Evolutionary conservation across 2,888 invertebrate species (phyloP).

Genomic region (Graphium colonna): DNA sequence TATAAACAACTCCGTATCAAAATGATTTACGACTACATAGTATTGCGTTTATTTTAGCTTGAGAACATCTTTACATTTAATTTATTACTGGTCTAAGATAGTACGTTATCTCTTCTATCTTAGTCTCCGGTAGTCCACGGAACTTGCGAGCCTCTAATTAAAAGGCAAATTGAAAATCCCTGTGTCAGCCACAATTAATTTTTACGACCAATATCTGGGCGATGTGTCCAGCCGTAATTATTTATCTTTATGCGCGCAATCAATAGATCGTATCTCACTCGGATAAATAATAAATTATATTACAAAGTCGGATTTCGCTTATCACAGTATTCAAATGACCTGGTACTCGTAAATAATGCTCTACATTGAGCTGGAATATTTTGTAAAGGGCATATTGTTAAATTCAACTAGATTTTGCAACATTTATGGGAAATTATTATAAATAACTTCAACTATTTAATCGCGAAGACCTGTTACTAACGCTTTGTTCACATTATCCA

Average conservation of each 20-base stretch:
- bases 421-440: no score
- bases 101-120: slow-evolving; percentile 6
- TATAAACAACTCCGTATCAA: slow-evolving; percentile 1
- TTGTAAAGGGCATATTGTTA: slow-evolving; percentile 1
- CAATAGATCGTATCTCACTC: slow-evolving; percentile 54
- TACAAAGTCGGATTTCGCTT: slow-evolving; percentile 38
- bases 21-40: slow-evolving; percentile 4
- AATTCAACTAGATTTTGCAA: neutral
- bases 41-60: slow-evolving; percentile 5
- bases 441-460: no score
- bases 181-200: slow-evolving; percentile 65
- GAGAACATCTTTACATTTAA: slow-evolving; percentile 13
- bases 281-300: slow-evolving; percentile 59
- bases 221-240: slow-evolving; percentile 39
- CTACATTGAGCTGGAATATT: slow-evolving; percentile 9
- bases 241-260: slow-evolving; percentile 59
- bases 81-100: slow-evolving; percentile 17
- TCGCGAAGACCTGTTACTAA: no score
- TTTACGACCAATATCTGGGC: slow-evolving; percentile 60
- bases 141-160: slow-evolving; percentile 45
- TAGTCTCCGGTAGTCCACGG: slow-evolving; percentile 6
- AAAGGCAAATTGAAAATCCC: slow-evolving; percentile 64
- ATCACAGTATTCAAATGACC: slow-evolving; percentile 16
- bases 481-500: no score
- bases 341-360: slow-evolving; percentile 15